Base-by-base conservation (phyloP, 35 echinoderm and acorn worm genomes). In the Apostichopus californicus region DNA sequence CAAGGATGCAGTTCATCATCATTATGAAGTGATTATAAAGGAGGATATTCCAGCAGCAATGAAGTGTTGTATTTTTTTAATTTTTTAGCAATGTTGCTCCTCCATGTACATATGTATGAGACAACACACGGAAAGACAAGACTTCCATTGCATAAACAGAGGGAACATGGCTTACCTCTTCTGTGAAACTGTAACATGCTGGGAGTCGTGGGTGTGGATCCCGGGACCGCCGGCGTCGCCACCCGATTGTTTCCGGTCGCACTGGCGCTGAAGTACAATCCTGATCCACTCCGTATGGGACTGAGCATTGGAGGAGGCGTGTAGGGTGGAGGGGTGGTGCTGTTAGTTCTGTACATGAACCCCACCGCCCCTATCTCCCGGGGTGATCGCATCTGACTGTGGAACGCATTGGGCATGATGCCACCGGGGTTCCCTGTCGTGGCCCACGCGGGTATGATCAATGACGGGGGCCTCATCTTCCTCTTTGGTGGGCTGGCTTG, bases 251-350 rank as follows among this genome's bases (percentile, higher is more conserved):
- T 70, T 79, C 94, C 94, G 72, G 84, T 88, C 1, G 63, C 73
- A 71, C 92, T 92, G 55, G 90, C 94, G 57, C 88, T 98, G 95
- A 98, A 98, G 77, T 98, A 98, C 87, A 98, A 81, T 55, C 97
- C 97, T 58, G 97, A 96, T 9, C 97, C 97, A 92, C 94, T 98
- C 54, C 97, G 63, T 25, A 98, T 98, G 5, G 97, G 97, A 91
- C 97, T 98, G 59, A 98, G 78, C 97, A 98, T 98, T 3, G 97
- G 97, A 57, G 97, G 97, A 58, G 97, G 97, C 23, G 97, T 98
- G 90, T 98, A 98, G 15, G 97, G 97, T 7, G 97, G 97, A 65
- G 97, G 97, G 6, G 97, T 98, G 54, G 91, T 96, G 52, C 94
- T 91, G 34, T 71, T 94, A 52, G 54, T 91, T 57, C 60, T 90